phyloP scores from a whole-genome alignment of 2,888 invertebrate genomes.

The Cephus rjabovi region DNA sequence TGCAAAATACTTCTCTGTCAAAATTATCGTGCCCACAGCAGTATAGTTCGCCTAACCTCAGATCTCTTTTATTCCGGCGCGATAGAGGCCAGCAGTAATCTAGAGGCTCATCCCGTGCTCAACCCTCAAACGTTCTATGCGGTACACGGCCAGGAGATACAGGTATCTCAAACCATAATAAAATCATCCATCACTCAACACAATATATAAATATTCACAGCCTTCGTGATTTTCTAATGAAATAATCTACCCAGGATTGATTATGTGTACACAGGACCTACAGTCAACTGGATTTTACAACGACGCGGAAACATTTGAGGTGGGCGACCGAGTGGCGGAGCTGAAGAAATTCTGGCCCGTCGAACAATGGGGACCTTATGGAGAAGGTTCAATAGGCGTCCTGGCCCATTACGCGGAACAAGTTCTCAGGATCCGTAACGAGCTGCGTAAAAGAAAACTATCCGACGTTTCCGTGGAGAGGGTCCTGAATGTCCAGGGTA shows the following conservation, averaged over 20 bases:
- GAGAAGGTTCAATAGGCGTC: slow-evolving; percentile 85
- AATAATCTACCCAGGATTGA: not conserved
- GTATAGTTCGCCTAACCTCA: slow-evolving; percentile 84
- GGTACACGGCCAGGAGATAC: slow-evolving; percentile 82
- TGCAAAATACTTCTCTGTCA: slow-evolving; percentile 85
- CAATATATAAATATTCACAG: slow-evolving; percentile 49
- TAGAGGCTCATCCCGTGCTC: slow-evolving; percentile 75
- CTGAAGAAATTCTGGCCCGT: slow-evolving; percentile 80
- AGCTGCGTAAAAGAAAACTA: slow-evolving; percentile 79
- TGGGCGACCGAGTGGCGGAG: slow-evolving; percentile 80
- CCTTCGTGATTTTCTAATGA: not conserved
- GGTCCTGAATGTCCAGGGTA: slow-evolving; percentile 88
- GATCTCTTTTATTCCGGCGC: slow-evolving; percentile 85
- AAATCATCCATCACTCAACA: not conserved
- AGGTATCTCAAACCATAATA: slow-evolving; percentile 68
- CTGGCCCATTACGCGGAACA: slow-evolving; percentile 88
- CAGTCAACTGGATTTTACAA: slow-evolving; percentile 85
- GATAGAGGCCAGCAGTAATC: slow-evolving; percentile 77
- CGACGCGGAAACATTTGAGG: slow-evolving; percentile 83
- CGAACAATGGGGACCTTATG: slow-evolving; percentile 77
- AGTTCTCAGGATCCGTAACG: slow-evolving; percentile 79
- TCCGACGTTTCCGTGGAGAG: slow-evolving; percentile 84
- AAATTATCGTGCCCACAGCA: slow-evolving; percentile 86
- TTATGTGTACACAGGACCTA: slow-evolving; percentile 38
- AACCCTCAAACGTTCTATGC: slow-evolving; percentile 85